phyloP scores from a whole-genome alignment of 2,797 vertebrate genomes.

The Allobates femoralis region DNA sequence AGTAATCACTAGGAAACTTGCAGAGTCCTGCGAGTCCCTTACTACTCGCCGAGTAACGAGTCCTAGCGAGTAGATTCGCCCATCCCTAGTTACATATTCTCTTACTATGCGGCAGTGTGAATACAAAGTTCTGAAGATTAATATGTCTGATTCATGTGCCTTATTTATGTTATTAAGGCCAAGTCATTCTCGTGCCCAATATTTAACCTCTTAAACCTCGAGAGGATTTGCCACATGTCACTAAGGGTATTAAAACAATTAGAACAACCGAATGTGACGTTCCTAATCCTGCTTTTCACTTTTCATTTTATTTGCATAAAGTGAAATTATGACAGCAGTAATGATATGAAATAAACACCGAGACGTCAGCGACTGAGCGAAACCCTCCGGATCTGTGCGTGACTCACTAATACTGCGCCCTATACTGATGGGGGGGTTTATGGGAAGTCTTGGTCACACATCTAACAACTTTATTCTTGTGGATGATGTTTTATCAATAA shows the following conservation, averaged over 20 bases:
- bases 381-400: neutral
- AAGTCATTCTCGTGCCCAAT: constrained; percentile 42
- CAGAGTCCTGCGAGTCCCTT: too few relatives aligned
- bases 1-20: too few relatives aligned
- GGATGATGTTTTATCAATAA: neutral
- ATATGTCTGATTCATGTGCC: constrained; percentile 19
- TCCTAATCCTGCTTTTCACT: constrained; percentile 40
- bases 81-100: neutral
- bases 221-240: constrained; percentile 49
- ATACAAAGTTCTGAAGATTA: neutral
- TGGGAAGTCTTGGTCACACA: neutral
- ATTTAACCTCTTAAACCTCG: constrained; percentile 32
- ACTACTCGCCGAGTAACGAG: too few relatives aligned
- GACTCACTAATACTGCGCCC: neutral
- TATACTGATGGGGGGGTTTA: neutral
- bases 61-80: too few relatives aligned
- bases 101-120: constrained; percentile 5
- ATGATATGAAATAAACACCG: neutral
- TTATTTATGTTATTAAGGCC: constrained; percentile 51
- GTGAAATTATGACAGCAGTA: constrained; percentile 12
- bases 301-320: constrained; percentile 35
- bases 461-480: neutral
- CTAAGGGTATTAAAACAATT: constrained; percentile 47
- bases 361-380: neutral
- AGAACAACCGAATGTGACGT: constrained; percentile 18